Conservation (phyloP, 2,888 invertebrate species). For the Dugesia japonica region DNA sequence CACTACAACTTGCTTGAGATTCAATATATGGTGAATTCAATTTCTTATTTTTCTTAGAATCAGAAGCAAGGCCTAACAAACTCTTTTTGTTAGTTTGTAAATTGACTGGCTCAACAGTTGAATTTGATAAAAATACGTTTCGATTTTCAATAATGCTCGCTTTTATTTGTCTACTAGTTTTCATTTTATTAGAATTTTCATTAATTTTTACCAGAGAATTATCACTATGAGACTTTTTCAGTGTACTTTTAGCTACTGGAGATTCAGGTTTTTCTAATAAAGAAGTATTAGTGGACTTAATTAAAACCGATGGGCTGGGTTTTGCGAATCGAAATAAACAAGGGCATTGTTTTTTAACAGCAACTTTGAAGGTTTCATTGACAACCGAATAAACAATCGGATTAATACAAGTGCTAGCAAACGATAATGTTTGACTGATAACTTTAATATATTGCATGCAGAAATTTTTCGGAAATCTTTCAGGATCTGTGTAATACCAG, state of each 20-base stretch:
- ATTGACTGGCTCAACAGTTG: background rate
- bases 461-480: conserved; percentile 28
- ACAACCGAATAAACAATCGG: conserved; percentile 33
- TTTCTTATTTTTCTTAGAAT: background rate
- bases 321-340: background rate
- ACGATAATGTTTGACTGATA: conserved; percentile 27
- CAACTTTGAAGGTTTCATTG: conserved; percentile 23
- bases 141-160: background rate
- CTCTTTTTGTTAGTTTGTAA: background rate
- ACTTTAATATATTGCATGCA: conserved; percentile 29
- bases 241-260: background rate
- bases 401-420: conserved; percentile 32
- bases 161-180: background rate
- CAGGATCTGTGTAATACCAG: conserved; percentile 28
- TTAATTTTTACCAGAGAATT: background rate
- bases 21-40: background rate
- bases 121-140: background rate
- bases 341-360: background rate
- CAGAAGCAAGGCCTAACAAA: background rate
- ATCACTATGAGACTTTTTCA: background rate
- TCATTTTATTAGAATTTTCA: background rate
- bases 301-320: background rate
- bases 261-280: background rate
- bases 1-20: background rate
- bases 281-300: background rate